Base-by-base conservation (phyloP, 2,888 invertebrate species). In the Eupithecia subumbrata region DNA sequence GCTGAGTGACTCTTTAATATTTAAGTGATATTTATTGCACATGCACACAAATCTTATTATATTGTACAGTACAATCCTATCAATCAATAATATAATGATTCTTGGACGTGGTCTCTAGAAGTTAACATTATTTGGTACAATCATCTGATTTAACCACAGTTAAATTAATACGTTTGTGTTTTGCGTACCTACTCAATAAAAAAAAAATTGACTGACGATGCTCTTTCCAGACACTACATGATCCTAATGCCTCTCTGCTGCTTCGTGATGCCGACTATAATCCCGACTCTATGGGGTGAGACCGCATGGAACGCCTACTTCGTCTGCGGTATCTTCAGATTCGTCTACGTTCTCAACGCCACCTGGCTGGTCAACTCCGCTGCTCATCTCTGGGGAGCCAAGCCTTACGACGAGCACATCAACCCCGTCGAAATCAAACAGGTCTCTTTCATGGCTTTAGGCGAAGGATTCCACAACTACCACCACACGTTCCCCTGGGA, bases 341-440 rank as follows among this genome's bases (percentile, higher is more conserved):
- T 98, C 92, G 96, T 96, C 48, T 95, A 97, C 85, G 96, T 97
- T 1, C 95, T 98, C 73, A 97, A 98, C 89, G 96, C 96, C 74
- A 98, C 98, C 5, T 98, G 98, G 98, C 93, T 97, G 76, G 98
- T 98, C 60, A 98, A 98, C 94, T 98, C 97, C 79, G 97, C 97
- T 0, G 98, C 98, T 16, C 98, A 98, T 91, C 95, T 96, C 85
- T 97, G 96, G 94, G 97, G 97, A 72, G 92, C 93, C 82, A 96
- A 96, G 84, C 97, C 97, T 30, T 97, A 97, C 85, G 97, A 98
- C 88, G 96, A 95, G 95, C 89, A 91, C 90, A 96, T 98, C 84
- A 97, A 96, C 85, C 97, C 98, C 0, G 93, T 96, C 0, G 96
- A 98, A 89, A 97, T 96, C 82, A 91, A 92, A 37, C 86, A 95